Base-by-base conservation (phyloP, 2,113 vertebrate genomes). In the Herpailurus yagouaroundi region DNA sequence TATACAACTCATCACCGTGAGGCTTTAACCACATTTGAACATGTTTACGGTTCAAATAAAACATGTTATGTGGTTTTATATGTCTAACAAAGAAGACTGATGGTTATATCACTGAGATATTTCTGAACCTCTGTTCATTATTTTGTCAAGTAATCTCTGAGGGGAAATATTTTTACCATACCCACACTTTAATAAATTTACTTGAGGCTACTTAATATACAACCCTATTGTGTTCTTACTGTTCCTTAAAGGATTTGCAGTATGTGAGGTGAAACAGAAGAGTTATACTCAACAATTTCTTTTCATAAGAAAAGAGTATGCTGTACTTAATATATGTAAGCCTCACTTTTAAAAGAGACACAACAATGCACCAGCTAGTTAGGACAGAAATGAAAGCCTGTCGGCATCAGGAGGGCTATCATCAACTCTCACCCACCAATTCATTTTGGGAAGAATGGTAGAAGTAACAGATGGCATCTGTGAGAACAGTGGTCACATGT, bases 131-230 rank as follows among this genome's bases (percentile, higher is more conserved):
- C 33, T 77, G 29, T 82, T 94, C 80, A 83, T 95, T 79, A 93
- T n/a, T 94, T 95, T 96, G 80, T 80, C 84, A 89, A 83, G 52
- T 36, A 93, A 79, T 83, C 68, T 87, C 94, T 73, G 88, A 83
- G 16, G 64, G 69, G 60, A 95, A 89, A 76, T 87, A 90, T 38
- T 82, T 89, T 74, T 74, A 92, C 19, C 80, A 45, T 33, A 66
- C 7, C 29, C 52, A 74, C 19, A 68, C 52, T 89, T 60, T 45
- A 77, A 92, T 92, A 71, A n/a, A 27, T 86, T 94, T 89, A 41
- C 68, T 89, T 1, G 12, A 90, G 50, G 31, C 48, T 94, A 82
- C 48, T 85, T 76, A 66, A 85, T 73, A 83, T 19, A 86, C n/a
- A 92, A 71, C 13, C 27, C 33, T 69, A 74, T 23, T 77, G 21